Percentiles rank a stretch among this genome's conserved stretches.
phyloP scores from a whole-genome alignment of 2,797 vertebrate genomes.

The Gymnothorax reevesii region DNA sequence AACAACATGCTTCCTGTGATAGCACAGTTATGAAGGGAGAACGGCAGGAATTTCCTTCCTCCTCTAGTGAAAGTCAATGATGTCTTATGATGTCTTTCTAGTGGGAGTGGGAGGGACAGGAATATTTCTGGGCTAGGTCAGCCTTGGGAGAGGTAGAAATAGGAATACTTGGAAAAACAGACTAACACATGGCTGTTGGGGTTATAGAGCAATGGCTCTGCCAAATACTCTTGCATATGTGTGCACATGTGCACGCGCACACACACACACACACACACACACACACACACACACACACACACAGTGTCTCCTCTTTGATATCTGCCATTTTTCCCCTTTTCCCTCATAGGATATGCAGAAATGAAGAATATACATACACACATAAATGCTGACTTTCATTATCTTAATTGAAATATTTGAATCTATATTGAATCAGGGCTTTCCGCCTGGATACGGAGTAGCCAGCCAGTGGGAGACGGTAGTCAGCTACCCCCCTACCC shows the following conservation, averaged over 20 bases:
- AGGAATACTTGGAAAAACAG: not conserved
- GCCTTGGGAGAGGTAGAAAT: not conserved
- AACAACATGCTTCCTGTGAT: slow-evolving; percentile 43
- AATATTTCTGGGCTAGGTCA: slow-evolving; percentile 3
- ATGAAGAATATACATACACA: no score
- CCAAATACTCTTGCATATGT: no score
- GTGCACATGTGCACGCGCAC: no score
- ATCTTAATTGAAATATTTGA: not conserved
- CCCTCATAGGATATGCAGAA: no score
- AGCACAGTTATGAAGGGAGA: slow-evolving; percentile 35
- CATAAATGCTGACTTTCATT: not conserved
- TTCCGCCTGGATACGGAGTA: no score
- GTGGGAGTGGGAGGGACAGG: not conserved
- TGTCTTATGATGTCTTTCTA: slow-evolving; percentile 15
- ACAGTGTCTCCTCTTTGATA: no score
- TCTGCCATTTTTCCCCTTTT: no score
- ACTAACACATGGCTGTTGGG: no score
- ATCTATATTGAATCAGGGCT: not conserved
- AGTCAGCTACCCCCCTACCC: no score
- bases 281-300: no score
- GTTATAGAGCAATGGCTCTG: no score
- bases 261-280: not conserved
- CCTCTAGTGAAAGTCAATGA: slow-evolving; percentile 18
- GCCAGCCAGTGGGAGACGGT: no score
- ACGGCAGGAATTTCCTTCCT: slow-evolving; percentile 41